Evolutionary conservation across 2,113 vertebrate species (phyloP).

Genomic region (Mixornis gularis): DNA sequence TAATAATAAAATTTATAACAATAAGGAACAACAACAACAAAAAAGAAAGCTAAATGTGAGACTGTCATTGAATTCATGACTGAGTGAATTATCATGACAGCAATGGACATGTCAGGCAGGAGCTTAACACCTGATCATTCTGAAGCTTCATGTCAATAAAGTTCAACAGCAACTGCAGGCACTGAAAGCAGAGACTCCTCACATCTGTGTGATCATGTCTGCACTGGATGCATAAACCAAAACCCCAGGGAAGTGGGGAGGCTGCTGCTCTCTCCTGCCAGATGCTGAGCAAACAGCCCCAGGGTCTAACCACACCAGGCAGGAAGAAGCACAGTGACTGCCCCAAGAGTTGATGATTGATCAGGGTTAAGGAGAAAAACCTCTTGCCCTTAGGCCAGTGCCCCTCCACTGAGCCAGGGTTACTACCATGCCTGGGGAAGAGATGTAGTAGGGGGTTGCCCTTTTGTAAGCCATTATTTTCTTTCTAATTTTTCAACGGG

Average conservation of each 20-base stretch:
- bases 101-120: not conserved
- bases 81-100: not conserved
- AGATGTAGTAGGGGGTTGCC: not conserved
- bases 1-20: not conserved
- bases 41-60: not conserved
- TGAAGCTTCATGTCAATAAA: not conserved
- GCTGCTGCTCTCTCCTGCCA: not conserved
- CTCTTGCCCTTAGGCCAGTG: not conserved
- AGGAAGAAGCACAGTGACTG: not conserved
- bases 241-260: not conserved
- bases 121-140: not conserved
- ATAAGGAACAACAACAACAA: not conserved
- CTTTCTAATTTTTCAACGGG: not conserved
- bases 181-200: conserved; percentile 6
- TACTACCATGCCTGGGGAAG: not conserved
- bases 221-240: not conserved
- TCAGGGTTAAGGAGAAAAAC: not conserved
- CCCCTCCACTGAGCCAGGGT: not conserved
- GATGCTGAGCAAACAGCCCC: not conserved
- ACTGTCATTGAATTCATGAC: not conserved
- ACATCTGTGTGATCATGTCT: not conserved
- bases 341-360: not conserved
- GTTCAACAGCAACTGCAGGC: not conserved
- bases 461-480: not conserved
- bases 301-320: not conserved